Percentiles rank a stretch among this genome's conserved stretches.
These are phyloP conservation scores for Gallinago paraguaiae DNA, from an alignment of 2,113 vertebrate genomes.

Conservation along the genomic window DNA sequence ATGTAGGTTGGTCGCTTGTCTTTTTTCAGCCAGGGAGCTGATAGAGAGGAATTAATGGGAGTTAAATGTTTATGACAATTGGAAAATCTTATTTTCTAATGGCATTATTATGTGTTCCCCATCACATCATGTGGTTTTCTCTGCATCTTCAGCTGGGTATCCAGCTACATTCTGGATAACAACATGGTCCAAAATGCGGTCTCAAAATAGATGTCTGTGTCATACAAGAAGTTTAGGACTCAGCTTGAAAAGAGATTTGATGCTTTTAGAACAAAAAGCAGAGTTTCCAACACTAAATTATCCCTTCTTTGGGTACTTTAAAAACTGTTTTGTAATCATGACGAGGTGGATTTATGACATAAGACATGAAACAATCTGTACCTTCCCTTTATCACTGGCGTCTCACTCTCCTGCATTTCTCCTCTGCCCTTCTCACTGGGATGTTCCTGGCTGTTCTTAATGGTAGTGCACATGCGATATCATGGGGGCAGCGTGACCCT, in stretches of 20 bases:
- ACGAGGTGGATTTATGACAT: neutral
- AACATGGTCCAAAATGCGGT: neutral
- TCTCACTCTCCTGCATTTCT: neutral
- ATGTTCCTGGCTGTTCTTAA: neutral
- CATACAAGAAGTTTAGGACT: neutral
- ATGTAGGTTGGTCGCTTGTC: neutral
- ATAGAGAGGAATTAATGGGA: neutral
- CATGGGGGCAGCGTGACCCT: neutral
- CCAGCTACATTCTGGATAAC: neutral
- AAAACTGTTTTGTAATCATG: neutral
- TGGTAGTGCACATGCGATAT: neutral
- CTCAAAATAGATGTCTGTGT: neutral
- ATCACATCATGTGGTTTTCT: neutral
- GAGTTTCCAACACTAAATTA: neutral
- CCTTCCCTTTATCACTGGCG: neutral
- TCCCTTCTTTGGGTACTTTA: neutral
- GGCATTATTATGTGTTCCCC: accelerated
- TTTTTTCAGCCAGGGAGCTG: neutral
- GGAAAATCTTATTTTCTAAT: neutral
- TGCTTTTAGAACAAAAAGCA: neutral
- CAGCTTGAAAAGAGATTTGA: neutral
- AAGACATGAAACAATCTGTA: neutral
- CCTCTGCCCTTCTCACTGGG: neutral
- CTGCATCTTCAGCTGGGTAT: neutral
- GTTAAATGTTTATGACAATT: neutral